Evolutionary conservation across 2,888 invertebrate genomes (phyloP).

Genomic region (Phaonia tiefii): DNA sequence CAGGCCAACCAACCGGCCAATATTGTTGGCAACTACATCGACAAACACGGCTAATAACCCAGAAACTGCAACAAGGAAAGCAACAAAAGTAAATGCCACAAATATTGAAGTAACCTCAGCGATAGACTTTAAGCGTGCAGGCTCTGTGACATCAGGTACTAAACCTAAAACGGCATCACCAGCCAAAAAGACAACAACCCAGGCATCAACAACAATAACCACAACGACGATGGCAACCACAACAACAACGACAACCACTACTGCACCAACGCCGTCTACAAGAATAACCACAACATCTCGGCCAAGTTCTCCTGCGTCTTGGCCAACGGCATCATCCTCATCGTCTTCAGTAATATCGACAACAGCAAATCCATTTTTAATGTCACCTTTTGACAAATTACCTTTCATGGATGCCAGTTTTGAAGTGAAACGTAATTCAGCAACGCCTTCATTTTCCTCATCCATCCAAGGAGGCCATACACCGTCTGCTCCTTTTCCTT

Average conservation of each 20-base stretch:
- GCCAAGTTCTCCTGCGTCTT: not conserved
- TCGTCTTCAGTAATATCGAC: conserved; percentile 57
- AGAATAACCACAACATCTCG: conserved; percentile 2
- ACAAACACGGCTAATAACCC: conserved; percentile 64
- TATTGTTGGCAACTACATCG: conserved; percentile 49
- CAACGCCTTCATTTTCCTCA: conserved; percentile 69
- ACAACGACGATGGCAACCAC: conserved; percentile 54
- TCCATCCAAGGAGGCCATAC: conserved; percentile 6
- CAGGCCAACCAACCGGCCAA: conserved; percentile 68
- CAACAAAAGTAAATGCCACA: conserved; percentile 66
- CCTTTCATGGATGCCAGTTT: conserved; percentile 79
- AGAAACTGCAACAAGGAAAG: conserved; percentile 46
- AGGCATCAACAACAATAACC: conserved; percentile 43
- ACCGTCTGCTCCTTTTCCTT: too few species aligned
- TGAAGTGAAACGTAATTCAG: conserved; percentile 73
- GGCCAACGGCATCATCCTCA: conserved; percentile 3
- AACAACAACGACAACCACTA: conserved; percentile 54
- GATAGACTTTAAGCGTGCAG: conserved; percentile 38
- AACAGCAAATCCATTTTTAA: conserved; percentile 74
- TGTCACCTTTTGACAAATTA: conserved; percentile 78
- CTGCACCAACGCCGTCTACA: conserved; percentile 51
- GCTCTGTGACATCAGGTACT: conserved; percentile 46
- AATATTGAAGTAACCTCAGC: conserved; percentile 56
- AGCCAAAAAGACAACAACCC: conserved; percentile 39
- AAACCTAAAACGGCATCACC: conserved; percentile 60